Base-by-base conservation (phyloP, 2,797 vertebrate species). In the Spea hammondii region DNA sequence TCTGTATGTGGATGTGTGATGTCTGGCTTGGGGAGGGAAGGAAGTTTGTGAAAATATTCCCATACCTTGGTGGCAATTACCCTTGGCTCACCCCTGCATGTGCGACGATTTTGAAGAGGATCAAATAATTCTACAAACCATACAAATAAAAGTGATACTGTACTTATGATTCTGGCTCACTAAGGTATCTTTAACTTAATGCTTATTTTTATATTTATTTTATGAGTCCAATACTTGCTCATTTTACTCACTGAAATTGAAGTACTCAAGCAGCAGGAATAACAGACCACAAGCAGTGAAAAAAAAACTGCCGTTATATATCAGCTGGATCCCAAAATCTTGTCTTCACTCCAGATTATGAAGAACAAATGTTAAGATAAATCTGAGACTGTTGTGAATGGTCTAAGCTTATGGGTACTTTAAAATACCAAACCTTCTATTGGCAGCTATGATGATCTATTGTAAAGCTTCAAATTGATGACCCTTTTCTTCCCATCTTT, bases 391-490 rank as follows among this genome's bases (percentile, higher is more conserved):
- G 32, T 12, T 62, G n/a, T 17, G 14, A 13, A 5, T 12, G n/a
- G 10, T 32, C 4, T 14, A 62, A 62, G 6, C 9, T 62, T 62
- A 62, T 62, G n/a, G 32, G 32, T 32, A 32, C 32, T 32, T 32
- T 32, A 32, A 32, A 32, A 32, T 32, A 32, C 32, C 32, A 32
- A 32, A 32, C 32, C 32, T 32, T 2, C 32, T 4, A 8, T 47
- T 69, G 67, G 48, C 67, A 69, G 53, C 67, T 17, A 13, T 48
- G 13, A n/a, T 51, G 67, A 72, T 78, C 46, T 73, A 57, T 79
- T 79, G 48, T 62, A 47, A 68, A 79, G 59, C 9, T 11, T 75
- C 11, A 65, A 48, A 74, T 6, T 32, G 49, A 53, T 69, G 60
- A 44, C 51, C 7, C 44, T 32, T 49, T 59, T 51, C 12, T 66